Base-by-base conservation (phyloP, 2,797 vertebrate genomes). In the Moxostoma hubbsi region DNA sequence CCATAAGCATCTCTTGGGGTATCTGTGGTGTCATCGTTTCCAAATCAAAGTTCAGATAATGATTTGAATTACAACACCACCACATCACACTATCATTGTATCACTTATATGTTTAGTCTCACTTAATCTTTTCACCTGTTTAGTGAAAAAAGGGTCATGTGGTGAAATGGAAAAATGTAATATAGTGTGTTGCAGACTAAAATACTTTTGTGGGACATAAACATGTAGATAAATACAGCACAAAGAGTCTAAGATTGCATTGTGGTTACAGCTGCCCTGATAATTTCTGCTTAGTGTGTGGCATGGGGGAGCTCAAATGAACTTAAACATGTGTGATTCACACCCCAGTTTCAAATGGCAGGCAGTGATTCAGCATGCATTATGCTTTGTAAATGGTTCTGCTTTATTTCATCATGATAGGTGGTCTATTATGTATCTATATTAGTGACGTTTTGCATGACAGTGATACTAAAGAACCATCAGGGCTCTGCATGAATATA, bases 301-400 rank as follows among this genome's bases (percentile, higher is more conserved):
- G 57, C 18, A 24, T 2, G 67, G 78, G 64, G 73, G 68, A 76
- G 71, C 68, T 15, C 15, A 77, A 59, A 63, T 68, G 11, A 13
- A 59, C 73, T 51, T 57, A 63, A 75, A 77, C 73, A 51, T 77
- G 64, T 59, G 75, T 85, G 82, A 85, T 83, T 86, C 81, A 86
- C 77, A 24, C 67, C 47, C 55, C 12, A 16, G 18, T 68, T 62
- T 73, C 24, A 73, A 66, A 74, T 59, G 5, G 47, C 73, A 62
- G 61, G 49, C 63, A 11, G 72, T 82, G 82, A 86, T 82, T 86
- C 80, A 73, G 16, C 9, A 46, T 6, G 43, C 58, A 66, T 62
- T 81, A 11, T 58, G 43, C 49, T 24, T 65, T 53, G 65, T 72
- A 18, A 46, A 75, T 50, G 65, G 75, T 66, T 62, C 69, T 46